Percentiles rank a stretch among this genome's conserved stretches.
phyloP scores from a whole-genome alignment of 2,888 invertebrate species.

The Pachliopta kotzebuea region DNA sequence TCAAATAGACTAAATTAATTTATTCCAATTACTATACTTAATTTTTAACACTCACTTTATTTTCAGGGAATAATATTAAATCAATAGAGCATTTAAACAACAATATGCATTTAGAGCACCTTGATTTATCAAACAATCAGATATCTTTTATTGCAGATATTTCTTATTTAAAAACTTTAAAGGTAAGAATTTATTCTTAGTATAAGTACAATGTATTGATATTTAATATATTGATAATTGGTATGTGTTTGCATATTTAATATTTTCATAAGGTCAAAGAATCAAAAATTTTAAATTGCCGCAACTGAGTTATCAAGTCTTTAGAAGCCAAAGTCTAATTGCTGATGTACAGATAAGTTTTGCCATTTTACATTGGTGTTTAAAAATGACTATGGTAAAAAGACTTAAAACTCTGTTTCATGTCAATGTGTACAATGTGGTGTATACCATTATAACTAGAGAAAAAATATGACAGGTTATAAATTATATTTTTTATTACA shows the following conservation, averaged over 20 bases:
- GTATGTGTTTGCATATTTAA: background rate
- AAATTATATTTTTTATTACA: conserved; percentile 53
- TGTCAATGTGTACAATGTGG: background rate
- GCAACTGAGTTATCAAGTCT: too few species aligned
- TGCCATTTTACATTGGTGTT: too few species aligned
- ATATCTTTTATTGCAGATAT: conserved; percentile 92
- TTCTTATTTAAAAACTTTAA: conserved; percentile 89
- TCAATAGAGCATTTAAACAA: conserved; percentile 93
- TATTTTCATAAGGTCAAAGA: background rate
- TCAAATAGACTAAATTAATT: too few species aligned
- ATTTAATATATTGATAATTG: background rate
- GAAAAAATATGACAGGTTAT: background rate
- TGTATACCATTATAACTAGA: background rate
- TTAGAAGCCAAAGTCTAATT: too few species aligned
- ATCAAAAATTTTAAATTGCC: background rate
- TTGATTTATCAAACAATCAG: conserved; percentile 94
- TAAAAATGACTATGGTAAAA: background rate
- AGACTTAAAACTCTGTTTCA: background rate
- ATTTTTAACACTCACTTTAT: conserved; percentile 22
- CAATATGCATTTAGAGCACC: conserved; percentile 88
- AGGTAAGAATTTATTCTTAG: conserved; percentile 79
- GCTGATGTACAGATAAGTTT: too few species aligned
- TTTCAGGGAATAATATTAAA: conserved; percentile 93
- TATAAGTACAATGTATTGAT: background rate
- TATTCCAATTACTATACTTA: too few species aligned